phyloP scores from a whole-genome alignment of 2,888 invertebrate species.

The Drosophila birchii region DNA sequence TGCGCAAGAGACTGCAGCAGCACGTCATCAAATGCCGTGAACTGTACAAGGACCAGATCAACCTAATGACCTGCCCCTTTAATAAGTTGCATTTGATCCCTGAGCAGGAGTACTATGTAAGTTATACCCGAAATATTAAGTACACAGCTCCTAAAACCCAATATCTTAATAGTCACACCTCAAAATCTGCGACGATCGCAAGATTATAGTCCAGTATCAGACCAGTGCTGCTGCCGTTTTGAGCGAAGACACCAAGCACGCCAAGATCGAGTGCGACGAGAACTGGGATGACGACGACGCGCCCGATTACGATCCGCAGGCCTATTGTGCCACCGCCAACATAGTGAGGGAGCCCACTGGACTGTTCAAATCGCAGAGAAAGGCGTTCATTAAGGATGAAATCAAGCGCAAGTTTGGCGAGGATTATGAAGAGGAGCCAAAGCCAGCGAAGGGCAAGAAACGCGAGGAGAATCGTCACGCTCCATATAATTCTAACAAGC shows the following conservation, averaged over 20 bases:
- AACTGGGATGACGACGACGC: constrained; percentile 65
- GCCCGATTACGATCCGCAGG: constrained; percentile 77
- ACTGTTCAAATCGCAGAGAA: constrained; percentile 68
- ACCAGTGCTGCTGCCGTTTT: constrained; percentile 45
- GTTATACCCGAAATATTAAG: background rate
- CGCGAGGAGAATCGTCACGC: background rate
- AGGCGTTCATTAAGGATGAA: constrained; percentile 77
- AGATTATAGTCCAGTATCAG: constrained; percentile 62
- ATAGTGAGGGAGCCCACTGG: constrained; percentile 75
- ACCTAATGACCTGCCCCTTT: constrained; percentile 86
- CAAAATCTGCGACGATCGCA: constrained; percentile 60
- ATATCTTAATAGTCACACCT: constrained; percentile 49
- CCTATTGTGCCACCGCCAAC: constrained; percentile 64
- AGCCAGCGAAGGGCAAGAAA: background rate
- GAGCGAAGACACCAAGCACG: constrained; percentile 57
- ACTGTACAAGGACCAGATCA: constrained; percentile 85
- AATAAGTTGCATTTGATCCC: constrained; percentile 86
- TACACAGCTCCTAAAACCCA: background rate
- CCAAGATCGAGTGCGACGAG: constrained; percentile 58
- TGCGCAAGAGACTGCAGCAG: constrained; percentile 86
- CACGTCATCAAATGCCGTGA: constrained; percentile 87
- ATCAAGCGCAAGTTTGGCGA: constrained; percentile 69
- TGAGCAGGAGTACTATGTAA: constrained; percentile 84
- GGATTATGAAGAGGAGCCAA: constrained; percentile 25
- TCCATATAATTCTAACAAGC: constrained; percentile 19